Evolutionary conservation across 2,113 vertebrate genomes (phyloP).

Genomic region (Dipodomys spectabilis): DNA sequence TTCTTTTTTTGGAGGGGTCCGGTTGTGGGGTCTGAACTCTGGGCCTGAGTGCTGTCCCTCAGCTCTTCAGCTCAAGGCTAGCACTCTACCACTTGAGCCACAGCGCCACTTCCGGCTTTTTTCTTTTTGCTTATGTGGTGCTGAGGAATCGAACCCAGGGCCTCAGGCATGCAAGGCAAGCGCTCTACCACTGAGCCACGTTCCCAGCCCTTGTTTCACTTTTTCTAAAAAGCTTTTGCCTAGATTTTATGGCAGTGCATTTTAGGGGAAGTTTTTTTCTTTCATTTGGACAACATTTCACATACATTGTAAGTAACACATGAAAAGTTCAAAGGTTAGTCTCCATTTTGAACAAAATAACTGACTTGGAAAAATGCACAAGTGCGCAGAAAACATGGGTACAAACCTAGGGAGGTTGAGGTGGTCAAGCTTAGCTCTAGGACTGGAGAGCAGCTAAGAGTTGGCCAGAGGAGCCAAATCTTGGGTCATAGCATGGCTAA

Average conservation of each 20-base stretch:
- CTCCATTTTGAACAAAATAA: conserved; percentile 21
- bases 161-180: too few relatives aligned
- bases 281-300: background rate
- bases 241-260: background rate
- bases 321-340: conserved; percentile 1
- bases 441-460: background rate
- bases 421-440: background rate
- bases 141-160: too few relatives aligned
- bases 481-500: too few relatives aligned
- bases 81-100: too few relatives aligned
- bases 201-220: background rate
- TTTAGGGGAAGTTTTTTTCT: background rate
- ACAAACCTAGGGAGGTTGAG: background rate
- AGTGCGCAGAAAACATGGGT: background rate
- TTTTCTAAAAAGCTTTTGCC: conserved; percentile 37
- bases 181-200: too few relatives aligned
- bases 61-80: too few relatives aligned
- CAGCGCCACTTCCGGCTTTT: too few relatives aligned
- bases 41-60: too few relatives aligned
- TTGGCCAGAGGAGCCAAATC: background rate
- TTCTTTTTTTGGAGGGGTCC: too few relatives aligned
- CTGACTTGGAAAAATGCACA: background rate
- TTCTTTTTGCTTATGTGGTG: too few relatives aligned
- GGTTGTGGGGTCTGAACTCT: too few relatives aligned
- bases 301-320: background rate